These are phyloP conservation scores for Suncus etruscus DNA, from an alignment of 2,113 vertebrate species.

Conservation along the genomic window DNA sequence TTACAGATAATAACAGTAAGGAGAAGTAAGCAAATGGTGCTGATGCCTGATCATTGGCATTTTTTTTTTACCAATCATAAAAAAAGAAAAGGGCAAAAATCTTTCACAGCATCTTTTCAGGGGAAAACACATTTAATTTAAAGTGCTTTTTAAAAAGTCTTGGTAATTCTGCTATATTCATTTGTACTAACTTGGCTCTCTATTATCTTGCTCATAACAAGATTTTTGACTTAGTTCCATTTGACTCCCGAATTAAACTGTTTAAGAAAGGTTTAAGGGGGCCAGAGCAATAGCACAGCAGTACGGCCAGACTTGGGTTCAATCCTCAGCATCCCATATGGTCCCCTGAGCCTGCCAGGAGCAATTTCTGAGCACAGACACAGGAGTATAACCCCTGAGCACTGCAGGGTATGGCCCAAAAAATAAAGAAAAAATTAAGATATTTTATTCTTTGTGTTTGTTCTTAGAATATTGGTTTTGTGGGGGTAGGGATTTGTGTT, in stretches of 20 bases:
- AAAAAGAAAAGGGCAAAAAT: not conserved
- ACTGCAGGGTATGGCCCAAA: no score
- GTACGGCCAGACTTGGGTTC: no score
- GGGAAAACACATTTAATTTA: constrained; percentile 48
- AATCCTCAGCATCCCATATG: no score
- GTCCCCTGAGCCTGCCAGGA: no score
- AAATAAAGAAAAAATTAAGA: not conserved
- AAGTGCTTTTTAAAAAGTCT: constrained; percentile 64
- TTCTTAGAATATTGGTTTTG: not conserved
- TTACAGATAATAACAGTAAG: constrained; percentile 37
- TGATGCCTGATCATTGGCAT: constrained; percentile 21
- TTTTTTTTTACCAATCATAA: not conserved
- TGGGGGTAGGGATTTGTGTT: no score
- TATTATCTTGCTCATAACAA: not conserved
- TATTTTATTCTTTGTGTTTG: not conserved
- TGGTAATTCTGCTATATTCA: not conserved
- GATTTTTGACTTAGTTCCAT: not conserved
- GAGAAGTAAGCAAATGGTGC: not conserved
- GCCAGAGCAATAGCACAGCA: no score
- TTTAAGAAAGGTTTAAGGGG: no score
- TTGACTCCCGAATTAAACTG: not conserved
- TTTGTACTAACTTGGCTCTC: not conserved
- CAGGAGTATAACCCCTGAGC: no score
- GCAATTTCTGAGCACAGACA: no score
- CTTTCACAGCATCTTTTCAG: not conserved